Conservation (phyloP, 2,888 invertebrate genomes). For the Agrilus cyanescens region DNA sequence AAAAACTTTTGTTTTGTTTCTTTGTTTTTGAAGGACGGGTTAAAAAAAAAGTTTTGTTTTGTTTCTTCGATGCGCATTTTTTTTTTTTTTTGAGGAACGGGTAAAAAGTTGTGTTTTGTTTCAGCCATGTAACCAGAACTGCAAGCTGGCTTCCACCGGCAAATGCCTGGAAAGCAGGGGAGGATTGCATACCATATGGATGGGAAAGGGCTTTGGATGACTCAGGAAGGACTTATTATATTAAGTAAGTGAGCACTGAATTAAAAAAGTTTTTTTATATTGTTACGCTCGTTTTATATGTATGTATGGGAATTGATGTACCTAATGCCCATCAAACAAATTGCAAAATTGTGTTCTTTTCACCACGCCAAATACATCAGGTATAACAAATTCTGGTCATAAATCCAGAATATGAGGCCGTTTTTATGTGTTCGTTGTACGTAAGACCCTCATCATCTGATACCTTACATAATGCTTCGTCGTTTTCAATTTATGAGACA, state of each 20-base stretch:
- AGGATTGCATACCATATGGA: slow-evolving; percentile 68
- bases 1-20: slow-evolving; percentile 33
- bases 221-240: slow-evolving; percentile 65
- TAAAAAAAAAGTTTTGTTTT: slow-evolving; percentile 17
- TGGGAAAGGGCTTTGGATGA: slow-evolving; percentile 84
- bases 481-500: too few species aligned
- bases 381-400: too few species aligned
- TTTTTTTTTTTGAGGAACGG: slow-evolving; percentile 19
- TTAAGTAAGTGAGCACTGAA: slow-evolving; percentile 49
- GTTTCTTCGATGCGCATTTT: slow-evolving; percentile 56
- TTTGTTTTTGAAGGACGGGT: slow-evolving; percentile 18
- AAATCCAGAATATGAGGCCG: too few species aligned
- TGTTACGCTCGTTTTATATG: too few species aligned
- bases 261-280: not conserved
- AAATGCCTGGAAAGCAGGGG: slow-evolving; percentile 61
- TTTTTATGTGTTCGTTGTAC: too few species aligned
- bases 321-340: not conserved
- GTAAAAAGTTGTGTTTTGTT: slow-evolving; percentile 31
- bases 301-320: too few species aligned
- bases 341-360: not conserved
- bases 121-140: slow-evolving; percentile 70
- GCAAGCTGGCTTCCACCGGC: slow-evolving; percentile 84
- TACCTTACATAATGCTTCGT: too few species aligned
- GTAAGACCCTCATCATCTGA: too few species aligned
- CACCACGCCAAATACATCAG: not conserved